Evolutionary conservation across 1,140 invertebrate genomes (phyloP), one percentile per base, ranked within the genome.

Genomic region (Calliphora vicina): DNA sequence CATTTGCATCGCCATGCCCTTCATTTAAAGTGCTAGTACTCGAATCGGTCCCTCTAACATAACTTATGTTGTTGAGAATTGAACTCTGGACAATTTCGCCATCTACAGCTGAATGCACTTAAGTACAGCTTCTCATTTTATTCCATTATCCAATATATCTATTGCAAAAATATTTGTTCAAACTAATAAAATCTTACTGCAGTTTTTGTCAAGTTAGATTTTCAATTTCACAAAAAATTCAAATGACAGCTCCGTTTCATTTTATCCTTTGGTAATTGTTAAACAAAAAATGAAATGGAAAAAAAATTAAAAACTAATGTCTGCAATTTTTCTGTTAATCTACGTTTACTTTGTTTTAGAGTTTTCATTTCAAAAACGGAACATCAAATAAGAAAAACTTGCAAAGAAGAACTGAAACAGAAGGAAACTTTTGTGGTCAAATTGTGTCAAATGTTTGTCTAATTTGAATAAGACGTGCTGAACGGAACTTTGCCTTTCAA

Each of bases 401-500:
- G 35, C 6, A 35, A 2, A 35, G 35, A 35, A 35, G 15, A n/a
- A 67, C 20, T 67, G 25, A 10, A 23, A 57, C 35, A 35, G 35
- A 50, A 50, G 45, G 45, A 50, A 50, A 50, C 17, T 50, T 20
- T 67, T 67, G 61, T 67, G 61, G 61, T 67, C 61, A 67, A 67
- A 67, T 25, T 67, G 20, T 67, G 61, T 67, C 61, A 67, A 67
- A 67, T 67, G 61, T 57, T 57, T 57, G 50, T 57, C 50, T 57
- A 57, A 57, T 57, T 57, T 57, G 50, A 57, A 57, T 57, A 57
- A 57, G n/a, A 57, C 0, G 15, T n/a, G 15, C n/a, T 15, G 17
- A 57, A 57, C n/a, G 50, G n/a, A n/a, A 17, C n/a, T n/a, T 57
- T 57, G 50, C 15, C 6, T 57, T 57, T 57, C 15, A n/a, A 15